Percentiles rank a stretch among this genome's conserved stretches.
These are phyloP conservation scores for Drosophila falleni DNA, from an alignment of 2,888 invertebrate genomes.

Conservation along the genomic window DNA sequence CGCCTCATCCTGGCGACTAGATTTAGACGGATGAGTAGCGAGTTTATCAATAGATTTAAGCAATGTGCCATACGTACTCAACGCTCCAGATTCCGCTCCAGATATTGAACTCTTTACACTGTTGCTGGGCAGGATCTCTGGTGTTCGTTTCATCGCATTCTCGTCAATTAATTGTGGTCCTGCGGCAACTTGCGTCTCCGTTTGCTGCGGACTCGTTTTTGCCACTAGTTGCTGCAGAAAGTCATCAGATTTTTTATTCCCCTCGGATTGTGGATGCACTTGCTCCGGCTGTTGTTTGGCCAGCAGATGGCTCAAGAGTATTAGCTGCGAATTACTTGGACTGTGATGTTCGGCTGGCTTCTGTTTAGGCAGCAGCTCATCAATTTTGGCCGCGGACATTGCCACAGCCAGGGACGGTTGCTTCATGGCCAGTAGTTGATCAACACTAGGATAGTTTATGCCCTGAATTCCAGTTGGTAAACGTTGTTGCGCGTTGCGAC, in stretches of 20 bases:
- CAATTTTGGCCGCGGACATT: background rate
- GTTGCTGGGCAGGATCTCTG: background rate
- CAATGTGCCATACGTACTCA: slow-evolving; percentile 34
- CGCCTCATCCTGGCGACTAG: slow-evolving; percentile 38
- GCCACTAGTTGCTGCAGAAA: slow-evolving; percentile 41
- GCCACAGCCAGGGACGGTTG: background rate
- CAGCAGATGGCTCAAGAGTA: background rate
- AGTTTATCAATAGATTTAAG: slow-evolving; percentile 31
- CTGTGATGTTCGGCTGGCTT: background rate
- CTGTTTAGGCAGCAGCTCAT: background rate
- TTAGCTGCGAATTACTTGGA: background rate
- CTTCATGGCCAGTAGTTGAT: slow-evolving; percentile 23
- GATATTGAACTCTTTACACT: background rate
- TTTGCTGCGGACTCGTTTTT: slow-evolving; percentile 24
- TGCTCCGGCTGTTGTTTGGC: slow-evolving; percentile 3
- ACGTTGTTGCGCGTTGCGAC: background rate
- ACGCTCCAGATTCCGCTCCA: background rate
- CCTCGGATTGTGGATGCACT: background rate
- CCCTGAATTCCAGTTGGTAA: background rate
- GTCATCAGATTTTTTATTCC: slow-evolving; percentile 13
- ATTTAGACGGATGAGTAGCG: slow-evolving; percentile 19
- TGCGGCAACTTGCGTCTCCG: background rate
- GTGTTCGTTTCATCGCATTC: background rate
- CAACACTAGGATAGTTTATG: slow-evolving; percentile 25
- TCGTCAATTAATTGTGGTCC: background rate